These are phyloP conservation scores for Coregonus ussuriensis DNA, from an alignment of 2,797 vertebrate genomes.

Conservation along the genomic window DNA sequence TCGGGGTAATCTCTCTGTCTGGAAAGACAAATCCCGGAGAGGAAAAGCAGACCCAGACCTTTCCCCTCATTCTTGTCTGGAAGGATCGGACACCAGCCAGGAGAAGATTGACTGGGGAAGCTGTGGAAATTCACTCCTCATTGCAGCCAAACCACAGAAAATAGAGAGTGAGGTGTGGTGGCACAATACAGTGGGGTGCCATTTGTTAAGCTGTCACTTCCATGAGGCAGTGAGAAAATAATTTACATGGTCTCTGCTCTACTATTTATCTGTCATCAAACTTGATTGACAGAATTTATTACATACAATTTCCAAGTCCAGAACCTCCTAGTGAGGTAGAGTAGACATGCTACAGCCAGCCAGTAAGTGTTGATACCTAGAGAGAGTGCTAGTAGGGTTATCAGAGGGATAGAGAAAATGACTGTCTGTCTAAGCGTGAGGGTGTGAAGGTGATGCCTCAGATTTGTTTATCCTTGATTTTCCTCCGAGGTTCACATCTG, in stretches of 20 bases:
- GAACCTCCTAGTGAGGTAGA: neutral
- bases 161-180: neutral
- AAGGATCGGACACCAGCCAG: neutral
- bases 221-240: neutral
- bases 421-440: neutral
- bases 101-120: neutral
- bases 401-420: neutral
- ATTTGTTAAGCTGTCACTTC: slow-evolving; percentile 12
- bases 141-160: neutral
- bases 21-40: neutral
- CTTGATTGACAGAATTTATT: neutral
- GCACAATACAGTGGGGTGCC: neutral
- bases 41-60: neutral
- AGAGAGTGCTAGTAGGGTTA: neutral
- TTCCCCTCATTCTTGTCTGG: neutral
- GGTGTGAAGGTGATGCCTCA: neutral
- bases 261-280: neutral
- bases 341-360: neutral
- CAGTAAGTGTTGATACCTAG: neutral
- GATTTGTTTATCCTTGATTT: slow-evolving; percentile 19
- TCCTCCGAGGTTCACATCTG: neutral
- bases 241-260: neutral
- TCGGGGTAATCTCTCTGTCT: neutral
- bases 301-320: neutral
- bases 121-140: neutral